Evolutionary conservation across 2,888 invertebrate species (phyloP).

Genomic region (Norana najaformis): DNA sequence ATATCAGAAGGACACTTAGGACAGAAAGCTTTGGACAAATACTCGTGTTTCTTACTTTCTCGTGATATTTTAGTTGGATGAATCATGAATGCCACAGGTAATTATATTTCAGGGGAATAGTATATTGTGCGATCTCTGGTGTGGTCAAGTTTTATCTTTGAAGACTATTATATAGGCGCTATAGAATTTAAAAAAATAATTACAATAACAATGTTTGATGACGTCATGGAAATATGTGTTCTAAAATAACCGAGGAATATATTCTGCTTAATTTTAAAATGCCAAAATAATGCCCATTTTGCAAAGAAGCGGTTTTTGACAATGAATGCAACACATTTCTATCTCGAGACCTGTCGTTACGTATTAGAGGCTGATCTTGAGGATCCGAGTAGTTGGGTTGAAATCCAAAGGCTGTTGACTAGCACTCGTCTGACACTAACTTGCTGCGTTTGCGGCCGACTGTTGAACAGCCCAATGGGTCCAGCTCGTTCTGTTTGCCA

Average conservation of each 20-base stretch:
- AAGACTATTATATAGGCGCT: neutral
- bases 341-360: conserved; percentile 79
- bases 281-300: neutral
- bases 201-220: neutral
- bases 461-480: conserved; percentile 80
- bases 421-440: conserved; percentile 83
- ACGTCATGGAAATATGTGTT: neutral
- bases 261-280: neutral
- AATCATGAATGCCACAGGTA: neutral
- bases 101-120: neutral
- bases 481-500: conserved; percentile 79
- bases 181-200: neutral
- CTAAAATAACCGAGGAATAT: neutral
- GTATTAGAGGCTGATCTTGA: conserved; percentile 75
- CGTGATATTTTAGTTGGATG: neutral
- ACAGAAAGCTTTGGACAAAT: neutral
- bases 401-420: conserved; percentile 80
- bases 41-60: neutral
- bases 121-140: neutral
- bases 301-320: neutral
- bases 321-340: conserved; percentile 81
- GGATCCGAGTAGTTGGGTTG: conserved; percentile 74
- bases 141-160: neutral
- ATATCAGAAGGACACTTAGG: neutral
- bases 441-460: conserved; percentile 84